Conservation (phyloP, 2,113 vertebrate genomes). For the Plectropomus leopardus region DNA sequence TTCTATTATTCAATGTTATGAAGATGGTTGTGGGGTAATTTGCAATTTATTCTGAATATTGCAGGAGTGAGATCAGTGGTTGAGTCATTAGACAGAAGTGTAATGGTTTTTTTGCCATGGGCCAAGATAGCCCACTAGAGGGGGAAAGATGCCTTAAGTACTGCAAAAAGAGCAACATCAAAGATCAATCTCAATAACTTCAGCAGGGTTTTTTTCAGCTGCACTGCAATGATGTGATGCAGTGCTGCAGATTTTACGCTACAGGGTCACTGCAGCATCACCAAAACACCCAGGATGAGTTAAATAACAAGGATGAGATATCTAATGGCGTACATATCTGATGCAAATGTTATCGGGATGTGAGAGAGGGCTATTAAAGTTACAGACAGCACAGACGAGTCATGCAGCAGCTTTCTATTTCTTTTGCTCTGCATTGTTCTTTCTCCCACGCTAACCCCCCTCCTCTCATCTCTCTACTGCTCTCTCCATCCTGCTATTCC, state of each 20-base stretch:
- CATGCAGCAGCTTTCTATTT: constrained; percentile 9
- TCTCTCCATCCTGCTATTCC: constrained; percentile 43
- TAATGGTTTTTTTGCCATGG: constrained; percentile 16
- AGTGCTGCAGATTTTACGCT: neutral
- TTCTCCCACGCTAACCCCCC: constrained; percentile 3
- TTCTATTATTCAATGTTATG: constrained; percentile 33
- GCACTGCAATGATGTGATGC: constrained; percentile 17
- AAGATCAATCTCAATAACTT: constrained; percentile 34
- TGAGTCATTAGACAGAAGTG: constrained; percentile 35
- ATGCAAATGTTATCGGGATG: constrained; percentile 19
- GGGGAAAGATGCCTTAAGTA: constrained; percentile 37
- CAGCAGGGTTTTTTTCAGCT: neutral
- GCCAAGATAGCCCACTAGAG: constrained; percentile 31
- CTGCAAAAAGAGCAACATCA: constrained; percentile 29
- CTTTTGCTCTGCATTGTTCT: constrained; percentile 21
- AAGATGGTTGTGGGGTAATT: constrained; percentile 25
- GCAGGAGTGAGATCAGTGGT: constrained; percentile 22
- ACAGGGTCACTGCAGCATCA: neutral
- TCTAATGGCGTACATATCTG: constrained; percentile 6
- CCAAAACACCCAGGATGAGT: neutral
- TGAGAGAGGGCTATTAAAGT: constrained; percentile 9
- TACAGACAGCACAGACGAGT: neutral
- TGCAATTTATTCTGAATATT: constrained; percentile 39
- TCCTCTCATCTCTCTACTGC: constrained; percentile 25
- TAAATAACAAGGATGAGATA: constrained; percentile 4